Percentiles rank a stretch among this genome's conserved stretches.
Evolutionary conservation across 2,888 invertebrate genomes (phyloP).

Genomic region (Linnaemya vulpina): DNA sequence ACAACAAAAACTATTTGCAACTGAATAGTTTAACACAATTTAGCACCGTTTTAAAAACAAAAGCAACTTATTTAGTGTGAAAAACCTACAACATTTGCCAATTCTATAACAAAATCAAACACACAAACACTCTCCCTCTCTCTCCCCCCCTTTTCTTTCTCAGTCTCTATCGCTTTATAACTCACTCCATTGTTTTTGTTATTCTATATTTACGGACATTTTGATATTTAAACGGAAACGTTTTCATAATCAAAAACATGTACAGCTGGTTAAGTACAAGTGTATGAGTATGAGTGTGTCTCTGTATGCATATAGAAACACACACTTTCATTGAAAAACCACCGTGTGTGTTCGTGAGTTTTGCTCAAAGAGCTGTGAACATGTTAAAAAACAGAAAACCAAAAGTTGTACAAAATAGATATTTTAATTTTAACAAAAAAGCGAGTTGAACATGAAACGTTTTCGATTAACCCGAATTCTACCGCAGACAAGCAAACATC

Average conservation of each 20-base stretch:
- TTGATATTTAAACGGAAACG: slow-evolving; percentile 21
- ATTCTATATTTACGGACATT: neutral
- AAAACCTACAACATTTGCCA: slow-evolving; percentile 52
- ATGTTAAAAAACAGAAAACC: slow-evolving; percentile 6
- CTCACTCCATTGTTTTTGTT: neutral
- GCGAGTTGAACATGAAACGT: slow-evolving; percentile 43
- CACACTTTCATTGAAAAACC: neutral
- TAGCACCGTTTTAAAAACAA: slow-evolving; percentile 17
- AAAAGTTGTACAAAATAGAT: slow-evolving; percentile 46
- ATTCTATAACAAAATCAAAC: slow-evolving; percentile 45
- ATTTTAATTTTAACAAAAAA: slow-evolving; percentile 33
- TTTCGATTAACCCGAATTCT: slow-evolving; percentile 63
- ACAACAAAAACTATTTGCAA: neutral
- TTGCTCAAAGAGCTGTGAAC: neutral
- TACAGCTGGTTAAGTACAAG: slow-evolving; percentile 1
- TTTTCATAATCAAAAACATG: slow-evolving; percentile 45
- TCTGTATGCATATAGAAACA: neutral
- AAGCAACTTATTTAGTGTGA: neutral
- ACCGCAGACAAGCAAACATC: slow-evolving; percentile 13
- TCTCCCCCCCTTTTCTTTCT: neutral
- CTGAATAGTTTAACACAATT: slow-evolving; percentile 6
- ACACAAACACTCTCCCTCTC: neutral
- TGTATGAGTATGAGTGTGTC: neutral
- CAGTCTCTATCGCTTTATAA: neutral
- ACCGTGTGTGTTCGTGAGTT: neutral